Base-by-base conservation (phyloP, 2,797 vertebrate species). In the Xiphorhynchus erythropygius region DNA sequence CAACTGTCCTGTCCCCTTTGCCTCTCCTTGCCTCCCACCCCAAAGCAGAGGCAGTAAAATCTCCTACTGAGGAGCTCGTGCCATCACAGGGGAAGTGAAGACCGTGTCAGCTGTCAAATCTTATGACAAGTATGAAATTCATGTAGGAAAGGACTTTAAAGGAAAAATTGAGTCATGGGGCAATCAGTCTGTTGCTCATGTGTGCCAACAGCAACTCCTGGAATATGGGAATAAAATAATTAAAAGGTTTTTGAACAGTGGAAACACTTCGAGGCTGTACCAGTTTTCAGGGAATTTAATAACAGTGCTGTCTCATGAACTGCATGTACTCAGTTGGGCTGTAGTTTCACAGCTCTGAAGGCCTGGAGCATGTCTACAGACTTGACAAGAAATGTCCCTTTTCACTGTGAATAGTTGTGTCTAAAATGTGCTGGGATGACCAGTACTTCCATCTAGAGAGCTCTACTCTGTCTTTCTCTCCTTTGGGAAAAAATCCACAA, bases 401-500 rank as follows among this genome's bases (percentile, higher is more conserved):
- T 69, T 78, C 5, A 4, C 10, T 47, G 4, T 32, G n/a, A 60
- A 28, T 41, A 21, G 15, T 50, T 6, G 2, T 4, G 1, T 74
- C 39, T 1, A 62, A 57, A 87, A 47, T n/a, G 21, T 69, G 5
- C 41, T 71, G 44, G 22, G 49, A 41, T 74, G 39, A 42, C 18
- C 17, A 35, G 5, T 42, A 4, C 24, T 63, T 84, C 60, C 1
- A 3, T 11, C 10, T 37, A 32, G 16, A 1, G 3, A 67, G 18
- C 42, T 87, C 25, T 87, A 7, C 19, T 49, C 24, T 39, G 27
- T 59, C 9, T 46, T 37, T 70, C 8, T 56, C 3, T 52, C 1
- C 1, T 27, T 19, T 11, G 14, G 14, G 47, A 50, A 46, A 15
- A 15, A 0, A 1, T 4, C 5, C 2, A 3, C n/a, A 12, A 9